Conservation (phyloP, 2,797 vertebrate species). For the Molossus molossus region DNA sequence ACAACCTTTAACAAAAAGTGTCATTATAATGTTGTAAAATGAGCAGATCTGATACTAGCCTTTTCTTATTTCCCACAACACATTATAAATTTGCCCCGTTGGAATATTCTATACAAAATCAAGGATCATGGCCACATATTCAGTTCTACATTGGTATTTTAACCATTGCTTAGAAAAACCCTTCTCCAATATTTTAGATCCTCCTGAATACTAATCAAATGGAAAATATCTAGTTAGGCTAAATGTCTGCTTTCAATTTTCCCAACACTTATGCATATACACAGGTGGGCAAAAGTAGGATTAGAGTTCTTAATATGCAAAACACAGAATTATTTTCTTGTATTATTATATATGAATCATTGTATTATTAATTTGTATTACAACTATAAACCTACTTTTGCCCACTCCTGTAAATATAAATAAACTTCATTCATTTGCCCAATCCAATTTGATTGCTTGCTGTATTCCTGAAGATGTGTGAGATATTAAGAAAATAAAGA, state of each 20-base stretch:
- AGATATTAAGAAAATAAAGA: not conserved
- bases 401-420: not conserved
- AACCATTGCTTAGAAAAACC: constrained; percentile 27
- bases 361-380: no score
- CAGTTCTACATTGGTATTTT: not conserved
- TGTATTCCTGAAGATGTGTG: not conserved
- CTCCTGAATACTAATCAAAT: constrained; percentile 60
- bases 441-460: not conserved
- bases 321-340: no score
- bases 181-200: not conserved
- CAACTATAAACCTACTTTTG: no score
- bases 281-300: no score
- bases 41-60: not conserved
- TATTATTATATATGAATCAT: no score
- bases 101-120: constrained; percentile 16
- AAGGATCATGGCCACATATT: not conserved
- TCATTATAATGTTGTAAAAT: not conserved
- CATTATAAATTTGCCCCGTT: constrained; percentile 48
- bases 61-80: constrained; percentile 32
- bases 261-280: not conserved
- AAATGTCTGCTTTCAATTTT: constrained; percentile 39
- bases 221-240: constrained; percentile 7
- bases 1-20: not conserved
- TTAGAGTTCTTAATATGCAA: no score
- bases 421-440: constrained; percentile 38